Percentiles rank a stretch among this genome's conserved stretches.
These are phyloP conservation scores for Rotaria magnacalcarata DNA, from an alignment of 2,888 invertebrate species.

Conservation along the genomic window DNA sequence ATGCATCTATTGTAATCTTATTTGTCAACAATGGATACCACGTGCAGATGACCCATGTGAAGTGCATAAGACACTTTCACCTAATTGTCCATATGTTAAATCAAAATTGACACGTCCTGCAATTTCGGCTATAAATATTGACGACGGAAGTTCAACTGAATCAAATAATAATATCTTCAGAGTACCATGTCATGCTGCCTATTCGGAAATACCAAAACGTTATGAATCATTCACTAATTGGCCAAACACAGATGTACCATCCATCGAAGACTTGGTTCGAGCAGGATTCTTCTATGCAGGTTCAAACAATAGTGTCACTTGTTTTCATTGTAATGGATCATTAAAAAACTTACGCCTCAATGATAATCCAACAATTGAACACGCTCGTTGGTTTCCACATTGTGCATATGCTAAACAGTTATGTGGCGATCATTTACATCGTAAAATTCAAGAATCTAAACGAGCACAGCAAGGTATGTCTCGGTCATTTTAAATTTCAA, in stretches of 20 bases:
- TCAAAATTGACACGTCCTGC: neutral
- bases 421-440: too few relatives aligned
- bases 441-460: neutral
- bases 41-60: neutral
- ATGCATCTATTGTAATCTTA: neutral
- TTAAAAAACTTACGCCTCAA: too few relatives aligned
- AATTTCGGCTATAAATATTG: neutral
- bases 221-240: too few relatives aligned
- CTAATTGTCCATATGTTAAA: neutral
- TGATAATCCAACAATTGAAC: too few relatives aligned
- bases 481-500: too few relatives aligned
- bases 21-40: neutral
- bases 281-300: too few relatives aligned
- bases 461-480: neutral
- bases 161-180: neutral
- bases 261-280: too few relatives aligned
- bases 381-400: too few relatives aligned
- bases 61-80: constrained; percentile 9
- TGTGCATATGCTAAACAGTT: too few relatives aligned
- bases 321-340: too few relatives aligned
- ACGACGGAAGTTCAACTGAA: neutral
- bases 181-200: neutral
- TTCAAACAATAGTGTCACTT: too few relatives aligned
- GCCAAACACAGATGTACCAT: too few relatives aligned
- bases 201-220: neutral